phyloP scores from a whole-genome alignment of 1,140 invertebrate species.

The Arctopsyche grandis region DNA sequence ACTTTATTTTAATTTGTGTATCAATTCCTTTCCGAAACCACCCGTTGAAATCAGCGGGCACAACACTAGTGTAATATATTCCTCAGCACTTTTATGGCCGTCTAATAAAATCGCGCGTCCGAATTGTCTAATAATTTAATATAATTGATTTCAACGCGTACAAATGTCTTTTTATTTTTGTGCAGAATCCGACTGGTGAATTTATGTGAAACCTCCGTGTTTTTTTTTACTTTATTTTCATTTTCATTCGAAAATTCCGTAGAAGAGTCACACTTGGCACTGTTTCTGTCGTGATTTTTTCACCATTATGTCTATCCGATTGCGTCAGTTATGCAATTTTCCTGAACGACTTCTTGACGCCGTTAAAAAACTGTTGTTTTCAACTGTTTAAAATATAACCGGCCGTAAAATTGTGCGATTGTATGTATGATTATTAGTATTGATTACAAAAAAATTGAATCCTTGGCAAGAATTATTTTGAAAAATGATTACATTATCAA shows the following conservation, averaged over 20 bases:
- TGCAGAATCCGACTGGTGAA: constrained; percentile 25
- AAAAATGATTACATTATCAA: neutral
- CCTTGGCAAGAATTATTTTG: neutral
- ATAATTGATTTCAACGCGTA: constrained; percentile 47
- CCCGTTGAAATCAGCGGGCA: too few species aligned
- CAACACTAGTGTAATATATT: too few species aligned
- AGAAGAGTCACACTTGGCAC: constrained; percentile 26
- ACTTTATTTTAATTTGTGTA: too few species aligned
- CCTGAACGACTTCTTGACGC: neutral
- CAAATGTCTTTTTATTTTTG: constrained; percentile 39
- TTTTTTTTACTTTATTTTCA: too few species aligned
- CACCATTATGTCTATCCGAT: constrained; percentile 16
- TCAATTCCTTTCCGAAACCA: too few species aligned
- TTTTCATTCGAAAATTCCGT: neutral
- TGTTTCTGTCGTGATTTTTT: neutral
- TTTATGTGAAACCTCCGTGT: neutral
- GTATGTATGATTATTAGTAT: neutral
- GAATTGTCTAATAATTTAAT: constrained; percentile 15
- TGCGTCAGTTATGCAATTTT: constrained; percentile 16
- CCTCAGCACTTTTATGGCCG: too few species aligned
- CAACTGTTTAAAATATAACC: neutral
- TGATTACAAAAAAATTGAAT: neutral
- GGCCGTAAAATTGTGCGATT: neutral
- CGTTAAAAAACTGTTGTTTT: neutral
- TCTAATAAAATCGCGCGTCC: neutral